Base-by-base conservation (phyloP, 2,113 vertebrate genomes). In the Rhinogobius similis region DNA sequence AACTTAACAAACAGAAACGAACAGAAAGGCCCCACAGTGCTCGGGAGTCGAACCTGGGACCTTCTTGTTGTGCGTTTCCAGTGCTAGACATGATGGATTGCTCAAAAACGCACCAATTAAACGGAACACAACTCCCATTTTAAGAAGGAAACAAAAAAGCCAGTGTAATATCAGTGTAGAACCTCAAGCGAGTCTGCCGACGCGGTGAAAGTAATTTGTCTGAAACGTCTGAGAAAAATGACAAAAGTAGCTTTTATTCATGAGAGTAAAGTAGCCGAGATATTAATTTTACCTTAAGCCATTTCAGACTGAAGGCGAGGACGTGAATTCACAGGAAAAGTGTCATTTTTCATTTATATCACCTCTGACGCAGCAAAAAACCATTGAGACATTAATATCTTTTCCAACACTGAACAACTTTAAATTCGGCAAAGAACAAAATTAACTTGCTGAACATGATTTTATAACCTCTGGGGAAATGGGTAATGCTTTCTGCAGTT, bases 221-320 rank as follows among this genome's bases (percentile, higher is more conserved):
- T 72, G 44, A 20, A 18, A 63, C n/a, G n/a, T 50, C 68, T 72
- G 68, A 85, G 76, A 70, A 85, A 84, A 70, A 50, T 70, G 77
- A 87, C 81, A 83, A 62, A 68, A 48, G 62, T 65, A 5, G 48
- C 63, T 61, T 65, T 27, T 44, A 65, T 73, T 70, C 62, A 67
- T 71, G 23, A 63, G 64, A 38, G 27, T 46, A 70, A 78, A 75
- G 71, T 46, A 41, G 67, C 46, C 44, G 29, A 72, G 66, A 81
- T 78, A 72, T 81, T 53, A 7, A 81, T 85, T 80, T 75, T n/a
- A 58, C 55, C 66, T 16, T 29, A 0, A 8, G 69, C 72, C 62
- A 48, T 59, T 72, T 73, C 58, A 81, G 77, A 78, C 67, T 52
- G 61, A 46, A 83, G 62, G 12, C 29, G 62, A 41, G 21, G 62